A percentile compares a stretch with the other conserved stretches of the same genome.
Evolutionary conservation across 2,888 invertebrate genomes (phyloP).

Genomic region (Drosophila acutilabella): DNA sequence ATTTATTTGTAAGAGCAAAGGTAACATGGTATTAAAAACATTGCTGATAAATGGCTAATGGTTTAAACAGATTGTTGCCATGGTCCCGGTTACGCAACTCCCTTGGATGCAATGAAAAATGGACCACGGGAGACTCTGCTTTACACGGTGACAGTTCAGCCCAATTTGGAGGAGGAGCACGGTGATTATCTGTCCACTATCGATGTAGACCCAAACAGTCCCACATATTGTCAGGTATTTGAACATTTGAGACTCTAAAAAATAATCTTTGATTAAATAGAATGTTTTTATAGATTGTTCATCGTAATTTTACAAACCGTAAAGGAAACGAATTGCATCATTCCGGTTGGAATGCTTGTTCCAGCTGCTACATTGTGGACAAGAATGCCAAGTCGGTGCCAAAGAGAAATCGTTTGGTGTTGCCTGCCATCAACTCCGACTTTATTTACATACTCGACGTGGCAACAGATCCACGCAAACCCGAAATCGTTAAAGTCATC

Average conservation of each 20-base stretch:
- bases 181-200: conserved; percentile 96
- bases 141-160: conserved; percentile 95
- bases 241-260: not conserved
- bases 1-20: conserved; percentile 1
- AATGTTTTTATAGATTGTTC: conserved; percentile 89
- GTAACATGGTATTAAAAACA: conserved; percentile 3
- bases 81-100: conserved; percentile 92
- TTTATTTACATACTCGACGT: conserved; percentile 94
- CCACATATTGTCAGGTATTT: conserved; percentile 92
- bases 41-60: conserved; percentile 28
- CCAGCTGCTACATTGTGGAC: conserved; percentile 90
- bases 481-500: conserved; percentile 91
- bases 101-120: conserved; percentile 91
- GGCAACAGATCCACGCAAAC: conserved; percentile 89
- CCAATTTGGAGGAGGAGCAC: conserved; percentile 87
- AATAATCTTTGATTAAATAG: not conserved
- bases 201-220: conserved; percentile 95
- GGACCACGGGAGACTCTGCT: conserved; percentile 94
- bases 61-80: conserved; percentile 76
- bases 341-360: conserved; percentile 98
- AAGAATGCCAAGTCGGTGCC: conserved; percentile 84
- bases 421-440: conserved; percentile 93
- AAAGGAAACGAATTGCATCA: conserved; percentile 96
- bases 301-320: conserved; percentile 92
- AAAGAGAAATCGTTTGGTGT: conserved; percentile 91